A percentile compares a stretch with the other conserved stretches of the same genome.
These are phyloP conservation scores for Dallia pectoralis DNA, from an alignment of 2,797 vertebrate species.

Conservation along the genomic window DNA sequence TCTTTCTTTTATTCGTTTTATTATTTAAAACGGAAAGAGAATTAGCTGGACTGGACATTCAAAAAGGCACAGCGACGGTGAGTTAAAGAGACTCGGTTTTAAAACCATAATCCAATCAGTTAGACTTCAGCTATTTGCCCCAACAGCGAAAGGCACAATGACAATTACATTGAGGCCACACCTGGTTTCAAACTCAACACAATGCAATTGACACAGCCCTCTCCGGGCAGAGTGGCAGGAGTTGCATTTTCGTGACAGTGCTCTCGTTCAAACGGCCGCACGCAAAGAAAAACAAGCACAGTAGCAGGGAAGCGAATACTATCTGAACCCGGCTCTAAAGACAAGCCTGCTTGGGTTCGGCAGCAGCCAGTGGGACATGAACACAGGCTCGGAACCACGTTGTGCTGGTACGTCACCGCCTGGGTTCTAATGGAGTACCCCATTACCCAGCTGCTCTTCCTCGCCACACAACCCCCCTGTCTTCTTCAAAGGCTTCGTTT, in stretches of 20 bases:
- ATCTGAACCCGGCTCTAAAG: too few species aligned
- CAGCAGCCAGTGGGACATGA: too few species aligned
- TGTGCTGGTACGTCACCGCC: background rate
- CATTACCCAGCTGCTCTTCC: conserved; percentile 29
- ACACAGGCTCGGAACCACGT: too few species aligned
- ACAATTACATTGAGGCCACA: too few species aligned
- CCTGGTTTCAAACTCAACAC: too few species aligned
- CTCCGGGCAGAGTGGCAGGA: background rate
- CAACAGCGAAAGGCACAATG: too few species aligned
- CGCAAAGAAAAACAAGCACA: background rate
- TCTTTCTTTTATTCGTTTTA: conserved; percentile 69
- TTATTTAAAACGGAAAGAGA: conserved; percentile 58
- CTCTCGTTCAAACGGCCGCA: background rate
- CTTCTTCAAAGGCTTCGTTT: conserved; percentile 63
- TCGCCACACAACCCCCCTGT: conserved; percentile 44
- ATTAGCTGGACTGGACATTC: conserved; percentile 63
- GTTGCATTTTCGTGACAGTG: background rate
- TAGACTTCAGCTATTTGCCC: background rate
- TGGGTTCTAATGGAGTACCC: background rate
- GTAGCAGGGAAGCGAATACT: background rate
- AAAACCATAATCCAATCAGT: conserved; percentile 41
- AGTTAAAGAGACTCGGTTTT: conserved; percentile 53
- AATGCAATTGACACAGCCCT: too few species aligned
- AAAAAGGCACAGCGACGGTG: conserved; percentile 49
- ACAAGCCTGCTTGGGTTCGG: too few species aligned